phyloP scores from a whole-genome alignment of 2,113 vertebrate genomes.

The Lophochroa leadbeateri region DNA sequence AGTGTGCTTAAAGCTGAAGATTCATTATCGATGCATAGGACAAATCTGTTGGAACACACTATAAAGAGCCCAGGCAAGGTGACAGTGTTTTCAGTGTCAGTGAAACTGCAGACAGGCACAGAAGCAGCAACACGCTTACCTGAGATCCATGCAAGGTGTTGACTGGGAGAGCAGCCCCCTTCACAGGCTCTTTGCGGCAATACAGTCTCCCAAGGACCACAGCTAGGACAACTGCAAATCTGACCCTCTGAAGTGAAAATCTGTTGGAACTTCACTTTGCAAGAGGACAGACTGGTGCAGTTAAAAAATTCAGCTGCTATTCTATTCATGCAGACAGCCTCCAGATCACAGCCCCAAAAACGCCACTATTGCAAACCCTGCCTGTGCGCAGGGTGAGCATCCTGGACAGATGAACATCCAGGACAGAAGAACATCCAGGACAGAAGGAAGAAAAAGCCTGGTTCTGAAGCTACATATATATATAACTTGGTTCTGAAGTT shows the following conservation, averaged over 20 bases:
- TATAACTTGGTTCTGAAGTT: not conserved
- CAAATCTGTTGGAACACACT: not conserved
- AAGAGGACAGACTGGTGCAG: not conserved
- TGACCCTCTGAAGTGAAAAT: not conserved
- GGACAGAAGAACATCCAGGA: not conserved
- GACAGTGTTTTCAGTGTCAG: not conserved
- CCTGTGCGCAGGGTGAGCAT: not conserved
- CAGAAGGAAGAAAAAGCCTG: not conserved
- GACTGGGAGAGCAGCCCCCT: not conserved
- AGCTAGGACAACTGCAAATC: not conserved
- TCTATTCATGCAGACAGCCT: not conserved
- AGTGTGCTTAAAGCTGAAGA: not conserved
- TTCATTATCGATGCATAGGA: not conserved
- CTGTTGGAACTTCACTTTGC: not conserved
- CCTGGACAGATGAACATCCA: not conserved
- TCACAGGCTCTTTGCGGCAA: not conserved
- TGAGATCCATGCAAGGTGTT: not conserved
- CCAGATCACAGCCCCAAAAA: not conserved
- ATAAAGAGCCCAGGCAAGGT: not conserved
- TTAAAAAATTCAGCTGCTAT: not conserved
- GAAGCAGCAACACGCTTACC: fast-evolving
- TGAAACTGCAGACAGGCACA: not conserved
- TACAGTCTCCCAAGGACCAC: not conserved
- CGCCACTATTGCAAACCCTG: not conserved
- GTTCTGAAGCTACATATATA: not conserved